Conservation (phyloP, 2,797 vertebrate species). For the Chloroceryle inda region DNA sequence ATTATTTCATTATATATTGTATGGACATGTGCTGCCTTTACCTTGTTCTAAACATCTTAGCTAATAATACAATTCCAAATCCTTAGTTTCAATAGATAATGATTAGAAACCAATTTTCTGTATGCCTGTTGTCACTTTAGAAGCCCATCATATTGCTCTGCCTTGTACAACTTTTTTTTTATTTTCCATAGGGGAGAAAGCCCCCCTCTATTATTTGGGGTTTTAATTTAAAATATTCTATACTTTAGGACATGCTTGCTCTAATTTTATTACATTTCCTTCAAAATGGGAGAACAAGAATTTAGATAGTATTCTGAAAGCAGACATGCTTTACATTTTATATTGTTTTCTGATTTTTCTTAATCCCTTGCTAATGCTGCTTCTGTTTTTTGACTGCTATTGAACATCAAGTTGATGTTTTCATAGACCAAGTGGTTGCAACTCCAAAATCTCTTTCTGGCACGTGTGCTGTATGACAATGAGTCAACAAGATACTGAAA, state of each 20-base stretch:
- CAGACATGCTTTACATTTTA: neutral
- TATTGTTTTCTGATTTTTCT: neutral
- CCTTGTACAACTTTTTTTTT: neutral
- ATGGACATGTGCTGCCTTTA: neutral
- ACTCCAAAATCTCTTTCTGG: neutral
- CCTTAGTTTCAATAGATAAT: neutral
- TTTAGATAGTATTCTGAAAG: neutral
- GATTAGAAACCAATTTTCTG: neutral
- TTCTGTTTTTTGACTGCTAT: neutral
- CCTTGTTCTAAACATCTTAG: neutral
- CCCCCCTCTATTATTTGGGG: neutral
- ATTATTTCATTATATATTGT: neutral
- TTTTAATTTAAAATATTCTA: neutral
- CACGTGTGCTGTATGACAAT: neutral
- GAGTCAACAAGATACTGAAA: neutral
- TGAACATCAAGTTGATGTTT: neutral
- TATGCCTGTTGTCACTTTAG: neutral
- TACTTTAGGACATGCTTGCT: neutral
- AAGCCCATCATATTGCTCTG: neutral
- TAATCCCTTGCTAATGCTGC: neutral
- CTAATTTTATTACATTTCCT: neutral
- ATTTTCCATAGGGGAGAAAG: neutral
- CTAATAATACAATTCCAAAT: neutral
- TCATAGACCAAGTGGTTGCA: neutral
- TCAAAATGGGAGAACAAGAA: neutral